Conservation (phyloP, 1,140 invertebrate genomes). For the Paracyclopina nana region DNA sequence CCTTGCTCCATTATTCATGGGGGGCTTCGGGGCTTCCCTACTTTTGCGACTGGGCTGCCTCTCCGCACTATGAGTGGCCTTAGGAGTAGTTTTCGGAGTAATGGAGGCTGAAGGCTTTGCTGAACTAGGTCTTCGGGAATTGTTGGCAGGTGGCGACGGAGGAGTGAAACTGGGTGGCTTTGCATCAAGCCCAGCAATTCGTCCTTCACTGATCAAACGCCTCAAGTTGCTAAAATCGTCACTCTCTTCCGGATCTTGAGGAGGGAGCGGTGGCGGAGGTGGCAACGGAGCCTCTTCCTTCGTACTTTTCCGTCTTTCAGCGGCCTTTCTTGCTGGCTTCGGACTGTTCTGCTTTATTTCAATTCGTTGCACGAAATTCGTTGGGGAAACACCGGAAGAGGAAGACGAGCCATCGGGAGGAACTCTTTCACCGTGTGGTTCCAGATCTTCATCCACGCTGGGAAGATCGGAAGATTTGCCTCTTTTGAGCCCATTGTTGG, state of each 20-base stretch:
- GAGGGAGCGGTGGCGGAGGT: no score
- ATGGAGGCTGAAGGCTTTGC: not conserved
- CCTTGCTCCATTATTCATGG: not conserved
- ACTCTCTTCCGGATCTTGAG: not conserved
- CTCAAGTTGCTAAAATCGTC: conserved; percentile 5
- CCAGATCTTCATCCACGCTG: not conserved
- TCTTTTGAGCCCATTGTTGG: not conserved
- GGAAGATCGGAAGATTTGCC: not conserved
- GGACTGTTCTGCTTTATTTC: no score
- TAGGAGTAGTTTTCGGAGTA: not conserved
- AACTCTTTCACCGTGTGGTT: conserved; percentile 2
- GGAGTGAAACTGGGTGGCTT: conserved; percentile 8
- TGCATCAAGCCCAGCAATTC: conserved; percentile 1
- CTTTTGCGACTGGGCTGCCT: not conserved
- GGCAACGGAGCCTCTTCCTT: no score
- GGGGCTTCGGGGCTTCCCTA: not conserved
- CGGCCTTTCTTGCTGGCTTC: no score
- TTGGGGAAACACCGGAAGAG: conserved; percentile 1
- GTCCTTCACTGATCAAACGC: conserved; percentile 5
- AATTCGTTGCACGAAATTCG: not conserved
- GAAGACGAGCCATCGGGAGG: conserved; percentile 4
- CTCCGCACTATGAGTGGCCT: not conserved
- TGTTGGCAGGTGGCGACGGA: not conserved
- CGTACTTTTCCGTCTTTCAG: no score
- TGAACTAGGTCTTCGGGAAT: not conserved